phyloP scores from a whole-genome alignment of 1,140 invertebrate species.

The Pseudomyrmex cubaensis region DNA sequence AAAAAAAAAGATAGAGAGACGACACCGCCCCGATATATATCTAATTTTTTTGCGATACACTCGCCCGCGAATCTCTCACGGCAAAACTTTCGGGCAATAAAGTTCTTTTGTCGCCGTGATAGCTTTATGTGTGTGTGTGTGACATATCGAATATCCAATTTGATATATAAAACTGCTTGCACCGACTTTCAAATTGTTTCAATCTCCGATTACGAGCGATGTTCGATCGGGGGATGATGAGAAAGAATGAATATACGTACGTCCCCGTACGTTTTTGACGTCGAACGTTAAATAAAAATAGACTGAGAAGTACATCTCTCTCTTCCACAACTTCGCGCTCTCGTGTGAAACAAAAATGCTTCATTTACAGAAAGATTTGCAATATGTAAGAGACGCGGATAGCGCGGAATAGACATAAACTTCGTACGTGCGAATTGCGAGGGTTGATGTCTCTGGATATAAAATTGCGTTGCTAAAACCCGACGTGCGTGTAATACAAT shows the following conservation, averaged over 20 bases:
- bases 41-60: constrained; percentile 1
- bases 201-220: constrained; percentile 9
- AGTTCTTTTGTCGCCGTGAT: too few species aligned
- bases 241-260: too few species aligned
- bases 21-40: neutral
- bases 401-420: neutral
- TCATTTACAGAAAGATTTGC: constrained; percentile 45
- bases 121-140: too few species aligned
- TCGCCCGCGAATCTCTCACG: neutral
- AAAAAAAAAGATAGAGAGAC: neutral
- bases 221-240: neutral
- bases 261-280: neutral
- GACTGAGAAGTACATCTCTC: neutral
- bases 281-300: neutral
- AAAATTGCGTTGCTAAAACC: constrained; percentile 23
- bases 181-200: constrained; percentile 29
- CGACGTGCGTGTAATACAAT: neutral
- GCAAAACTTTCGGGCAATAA: too few species aligned
- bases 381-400: constrained; percentile 13
- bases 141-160: constrained; percentile 4
- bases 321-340: neutral
- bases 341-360: constrained; percentile 5
- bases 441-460: neutral
- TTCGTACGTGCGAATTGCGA: constrained; percentile 20
- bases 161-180: neutral